Evolutionary conservation across 2,888 invertebrate species (phyloP).

Genomic region (Drosophila glabriapex): DNA sequence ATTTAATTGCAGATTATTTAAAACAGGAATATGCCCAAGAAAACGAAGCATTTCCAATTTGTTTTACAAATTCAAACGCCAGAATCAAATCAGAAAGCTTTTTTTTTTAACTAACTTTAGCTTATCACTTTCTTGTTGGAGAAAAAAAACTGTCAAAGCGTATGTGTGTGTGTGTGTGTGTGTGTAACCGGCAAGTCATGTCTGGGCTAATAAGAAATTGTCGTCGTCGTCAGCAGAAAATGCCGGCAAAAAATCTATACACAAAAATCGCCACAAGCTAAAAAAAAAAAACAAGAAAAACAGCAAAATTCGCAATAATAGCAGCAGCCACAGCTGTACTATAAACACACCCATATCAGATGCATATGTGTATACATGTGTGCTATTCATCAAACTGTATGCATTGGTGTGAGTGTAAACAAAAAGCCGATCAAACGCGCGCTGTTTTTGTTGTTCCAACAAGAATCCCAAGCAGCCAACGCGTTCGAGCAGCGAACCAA

Average conservation of each 20-base stretch:
- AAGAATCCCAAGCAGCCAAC: constrained; percentile 73
- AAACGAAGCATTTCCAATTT: neutral
- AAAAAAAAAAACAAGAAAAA: constrained; percentile 14
- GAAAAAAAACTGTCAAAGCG: neutral
- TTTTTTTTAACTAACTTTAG: neutral
- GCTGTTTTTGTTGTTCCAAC: constrained; percentile 65
- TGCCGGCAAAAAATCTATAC: constrained; percentile 70
- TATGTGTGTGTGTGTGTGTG: neutral
- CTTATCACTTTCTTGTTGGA: constrained; percentile 20
- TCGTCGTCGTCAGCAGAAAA: constrained; percentile 59
- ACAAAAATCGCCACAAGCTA: constrained; percentile 30
- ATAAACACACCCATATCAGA: constrained; percentile 15
- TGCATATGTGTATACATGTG: neutral
- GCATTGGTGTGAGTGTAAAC: constrained; percentile 72
- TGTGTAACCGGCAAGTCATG: constrained; percentile 31
- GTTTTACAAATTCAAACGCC: neutral
- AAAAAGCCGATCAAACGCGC: constrained; percentile 74
- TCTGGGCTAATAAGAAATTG: constrained; percentile 68
- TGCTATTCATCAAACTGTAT: constrained; percentile 9
- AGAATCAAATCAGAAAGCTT: neutral
- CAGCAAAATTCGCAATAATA: constrained; percentile 41
- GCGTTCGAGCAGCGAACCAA: constrained; percentile 59
- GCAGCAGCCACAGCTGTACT: constrained; percentile 57
- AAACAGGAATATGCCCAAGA: neutral
- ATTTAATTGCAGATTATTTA: neutral